These are phyloP conservation scores for Cephus sareptanus DNA, from an alignment of 2,888 invertebrate genomes.

Conservation along the genomic window DNA sequence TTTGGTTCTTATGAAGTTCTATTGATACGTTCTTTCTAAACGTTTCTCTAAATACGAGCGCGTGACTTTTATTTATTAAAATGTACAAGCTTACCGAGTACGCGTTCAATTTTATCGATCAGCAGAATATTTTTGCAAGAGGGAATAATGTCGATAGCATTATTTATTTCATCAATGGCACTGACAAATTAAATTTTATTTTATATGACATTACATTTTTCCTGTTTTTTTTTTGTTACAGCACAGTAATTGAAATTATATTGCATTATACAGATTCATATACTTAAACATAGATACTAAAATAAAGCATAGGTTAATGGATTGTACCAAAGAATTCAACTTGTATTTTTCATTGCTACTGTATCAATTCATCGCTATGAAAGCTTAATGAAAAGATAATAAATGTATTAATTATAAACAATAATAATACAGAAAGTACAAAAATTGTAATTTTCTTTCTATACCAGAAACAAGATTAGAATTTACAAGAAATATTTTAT, in stretches of 20 bases:
- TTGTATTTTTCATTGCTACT: background rate
- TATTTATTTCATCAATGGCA: background rate
- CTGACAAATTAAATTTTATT: slow-evolving; percentile 1
- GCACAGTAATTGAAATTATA: background rate
- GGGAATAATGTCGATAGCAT: background rate
- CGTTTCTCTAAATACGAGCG: background rate
- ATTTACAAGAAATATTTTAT: background rate
- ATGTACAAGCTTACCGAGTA: background rate
- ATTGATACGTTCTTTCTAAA: background rate
- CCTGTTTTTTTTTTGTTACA: background rate
- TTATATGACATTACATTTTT: background rate
- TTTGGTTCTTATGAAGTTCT: background rate
- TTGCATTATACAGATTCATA: background rate
- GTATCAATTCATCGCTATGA: background rate
- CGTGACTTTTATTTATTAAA: background rate
- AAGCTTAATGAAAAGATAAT: background rate
- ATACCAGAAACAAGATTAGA: background rate
- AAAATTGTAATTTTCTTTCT: background rate
- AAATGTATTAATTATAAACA: background rate
- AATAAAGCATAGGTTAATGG: background rate
- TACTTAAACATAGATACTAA: background rate
- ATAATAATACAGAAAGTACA: background rate
- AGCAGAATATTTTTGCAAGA: background rate
- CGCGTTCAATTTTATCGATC: background rate
- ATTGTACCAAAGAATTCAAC: background rate